A percentile compares a stretch with the other conserved stretches of the same genome.
These are phyloP conservation scores for Eumacrocentrus americanus DNA, from an alignment of 2,888 invertebrate species.

Conservation along the genomic window DNA sequence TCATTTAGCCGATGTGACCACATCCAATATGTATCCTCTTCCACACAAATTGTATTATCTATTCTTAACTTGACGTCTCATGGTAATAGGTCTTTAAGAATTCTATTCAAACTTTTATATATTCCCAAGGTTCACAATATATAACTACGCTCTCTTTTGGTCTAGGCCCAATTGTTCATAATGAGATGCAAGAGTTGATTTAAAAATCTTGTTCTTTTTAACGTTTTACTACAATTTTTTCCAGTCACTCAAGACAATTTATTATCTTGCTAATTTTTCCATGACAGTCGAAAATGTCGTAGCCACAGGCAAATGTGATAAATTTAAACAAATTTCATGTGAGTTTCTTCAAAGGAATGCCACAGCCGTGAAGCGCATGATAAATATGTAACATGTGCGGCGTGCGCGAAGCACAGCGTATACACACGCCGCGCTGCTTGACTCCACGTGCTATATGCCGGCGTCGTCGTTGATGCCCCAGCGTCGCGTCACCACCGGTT, in stretches of 20 bases:
- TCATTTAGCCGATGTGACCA: not conserved
- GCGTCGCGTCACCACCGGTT: constrained; percentile 19
- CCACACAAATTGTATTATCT: not conserved
- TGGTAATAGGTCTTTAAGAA: constrained; percentile 7
- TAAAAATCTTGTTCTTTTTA: not conserved
- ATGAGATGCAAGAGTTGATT: constrained; percentile 14
- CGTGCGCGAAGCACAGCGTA: constrained; percentile 16
- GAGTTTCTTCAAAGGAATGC: constrained; percentile 39
- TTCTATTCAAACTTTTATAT: not conserved
- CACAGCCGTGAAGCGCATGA: constrained; percentile 35
- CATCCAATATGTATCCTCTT: no score
- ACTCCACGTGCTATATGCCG: constrained; percentile 13
- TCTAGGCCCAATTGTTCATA: not conserved
- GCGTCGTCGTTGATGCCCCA: not conserved
- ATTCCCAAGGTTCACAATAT: constrained; percentile 8
- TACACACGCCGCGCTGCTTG: constrained; percentile 9
- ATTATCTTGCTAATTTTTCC: constrained; percentile 27
- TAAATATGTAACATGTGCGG: constrained; percentile 39
- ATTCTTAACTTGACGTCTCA: constrained; percentile 10
- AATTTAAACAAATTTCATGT: constrained; percentile 39
- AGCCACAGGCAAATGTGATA: constrained; percentile 32
- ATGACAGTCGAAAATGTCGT: constrained; percentile 24
- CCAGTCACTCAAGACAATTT: constrained; percentile 18
- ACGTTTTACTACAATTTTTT: constrained; percentile 7
- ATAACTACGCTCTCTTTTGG: not conserved